Evolutionary conservation across 2,888 invertebrate species (phyloP), one percentile per base, ranked within the genome.

Genomic region (Mythimna pallens): DNA sequence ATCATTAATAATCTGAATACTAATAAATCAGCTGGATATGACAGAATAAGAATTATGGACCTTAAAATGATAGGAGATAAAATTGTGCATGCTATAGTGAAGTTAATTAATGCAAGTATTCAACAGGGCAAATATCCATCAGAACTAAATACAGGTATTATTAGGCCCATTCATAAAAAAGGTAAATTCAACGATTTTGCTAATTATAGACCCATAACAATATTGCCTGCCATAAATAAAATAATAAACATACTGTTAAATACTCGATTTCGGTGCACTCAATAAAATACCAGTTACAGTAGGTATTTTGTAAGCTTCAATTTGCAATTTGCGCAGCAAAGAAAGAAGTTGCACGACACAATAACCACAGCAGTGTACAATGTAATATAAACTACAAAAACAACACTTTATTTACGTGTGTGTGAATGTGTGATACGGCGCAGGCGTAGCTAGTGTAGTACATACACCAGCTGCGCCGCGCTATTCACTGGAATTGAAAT

Each of bases 141-240:
- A 17, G 20, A 65, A 36, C 20, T 50, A 54, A 50, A 63, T 30
- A 50, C 64, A n/a, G 50, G n/a, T n/a, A n/a, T 64, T 30, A 47
- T 63, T 20, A 63, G 54, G 3, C 40, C 65, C 9, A 54, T 36
- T 40, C 22, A 12, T 55, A 55, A 57, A 30, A 36, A 43, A 65
- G 40, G 25, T 12, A 65, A 54, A n/a, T 40, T 25, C 54, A 55
- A 22, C 40, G 55, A 55, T 12, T 55, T 36, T 1, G 10, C 52
- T 36, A 65, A 55, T 40, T 55, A 65, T 20, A 64, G n/a, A 34
- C 50, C 64, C n/a, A 65, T 40, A 17, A 55, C 36, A 1, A 55
- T 8, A 36, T 36, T 36, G 36, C 36, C 36, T 36, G 54, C 17
- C 20, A 36, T 22, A 17, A 36, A 65, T 36, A 52, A 64, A 52